Base-by-base conservation (phyloP, 2,888 invertebrate genomes). In the Bombylius discolor region DNA sequence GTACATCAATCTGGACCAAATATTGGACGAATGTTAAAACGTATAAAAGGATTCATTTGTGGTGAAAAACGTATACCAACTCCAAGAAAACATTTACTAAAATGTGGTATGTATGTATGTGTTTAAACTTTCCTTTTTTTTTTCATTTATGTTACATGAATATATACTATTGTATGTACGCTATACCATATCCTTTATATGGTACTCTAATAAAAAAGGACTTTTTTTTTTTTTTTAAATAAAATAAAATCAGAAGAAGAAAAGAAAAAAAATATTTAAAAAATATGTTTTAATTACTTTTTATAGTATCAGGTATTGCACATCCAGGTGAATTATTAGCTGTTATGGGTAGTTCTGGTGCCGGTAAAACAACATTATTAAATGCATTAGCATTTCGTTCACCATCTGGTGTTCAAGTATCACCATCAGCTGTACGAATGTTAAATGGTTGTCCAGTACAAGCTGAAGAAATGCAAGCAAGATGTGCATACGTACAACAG, bases 291-390 rank as follows among this genome's bases (percentile, higher is more conserved):
- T 23, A 23, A 23, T 23, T 23, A 23, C 23, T 23, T 23, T 23
- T 13, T 23, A 31, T 46, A 91, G 90, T 89, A 8, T 85, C 80
- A 62, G 93, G 93, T 1, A 81, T 86, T 3, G 92, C 92, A 0
- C 82, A 85, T 68, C 89, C 92, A 0, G 92, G 92, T 0, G 91
- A 93, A 68, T 73, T 93, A 36, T 75, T 93, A 49, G 91, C 92
- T 3, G 85, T 93, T 50, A 84, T 94, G 83, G 93, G 93, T 1
- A 86, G 89, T 0, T 89, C 89, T 36, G 96, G 96, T 0, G 92
- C 95, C 0, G 96, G 96, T 4, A 97, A 97, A 76, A 95, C 96
- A 0, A 96, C 95, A 0, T 80, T 97, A 5, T 76, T 97, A 56
- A 96, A 97, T 72, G 83, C 91, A 0, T 71, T 97, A 60, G 93